Evolutionary conservation across 2,888 invertebrate genomes (phyloP), one percentile per base, ranked within the genome.

Genomic region (Agrotis segetum): DNA sequence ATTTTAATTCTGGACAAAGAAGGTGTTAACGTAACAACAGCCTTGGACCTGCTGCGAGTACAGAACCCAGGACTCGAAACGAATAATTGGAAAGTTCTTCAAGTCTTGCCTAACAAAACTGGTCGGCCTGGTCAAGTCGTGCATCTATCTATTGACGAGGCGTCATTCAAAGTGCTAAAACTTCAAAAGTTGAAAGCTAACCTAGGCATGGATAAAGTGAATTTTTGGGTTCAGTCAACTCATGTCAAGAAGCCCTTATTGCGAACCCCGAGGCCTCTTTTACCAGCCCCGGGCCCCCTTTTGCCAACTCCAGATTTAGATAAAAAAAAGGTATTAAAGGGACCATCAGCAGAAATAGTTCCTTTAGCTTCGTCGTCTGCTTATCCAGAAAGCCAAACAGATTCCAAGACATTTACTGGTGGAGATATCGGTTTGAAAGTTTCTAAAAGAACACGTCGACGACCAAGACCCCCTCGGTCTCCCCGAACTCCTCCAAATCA

Each of bases 1-100:
- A 13, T 79, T 21, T 53, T 59, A 11, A 59, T 79, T 44, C 65
- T 34, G 1, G 29, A 44, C 9, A 68, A 56, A 21, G 77, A 81
- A 17, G 77, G 67, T 1, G 62, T 79, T 1, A 19, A 58, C 6
- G 5, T 59, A 24, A 1, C 19, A 19, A 71, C 65, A 56, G 79
- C 79, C n/a, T 56, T 79, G 50, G 50, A 81, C 59, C 52, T 79
- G 1, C 47, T 79, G 11, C 61, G 72, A 14, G 56, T 79, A 19
- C 79, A 79, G 62, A 79, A 79, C 13, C 62, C 81, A 50, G 72
- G 65, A 44, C 77, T 79, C 0, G 1, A 79, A 0, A 79, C 72
- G 13, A 5, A 46, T 17, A 17, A 24, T 40, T 79, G 79, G 79
- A 53, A 68, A 34, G 55, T 79, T 3, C 11, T 47, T 4, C 47